Evolutionary conservation across 2,888 invertebrate species (phyloP), one percentile per base, ranked within the genome.

Genomic region (Odontocerum albicorne): DNA sequence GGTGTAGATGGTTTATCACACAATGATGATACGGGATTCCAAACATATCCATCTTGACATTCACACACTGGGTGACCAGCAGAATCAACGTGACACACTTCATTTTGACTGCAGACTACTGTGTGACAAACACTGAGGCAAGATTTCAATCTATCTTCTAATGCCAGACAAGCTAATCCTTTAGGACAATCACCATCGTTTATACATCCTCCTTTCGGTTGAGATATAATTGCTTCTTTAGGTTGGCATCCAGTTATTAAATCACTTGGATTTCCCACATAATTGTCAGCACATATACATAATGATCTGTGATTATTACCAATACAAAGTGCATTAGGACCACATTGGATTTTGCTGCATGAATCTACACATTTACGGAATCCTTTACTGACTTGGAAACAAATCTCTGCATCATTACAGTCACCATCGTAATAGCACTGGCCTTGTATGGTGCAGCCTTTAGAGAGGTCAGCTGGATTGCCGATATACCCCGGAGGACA

Each of bases 1-100:
- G 93, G 92, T 44, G 92, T 84, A 0, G 91, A 87, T 1, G 93
- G 93, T 72, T 91, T 90, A 70, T 93, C 92, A 69, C 94, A 94
- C 1, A 75, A 70, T 0, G 92, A 92, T 35, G 78, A 81, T 6
- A 90, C 82, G 3, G 93, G 90, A 71, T 93, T 92, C 89, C 92
- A 92, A 21, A 87, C 79, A 70, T 83, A 92, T 33, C 86, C 84
- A 20, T 85, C 84, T 63, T 84, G 83, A 66, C 95, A 95, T 50
- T 86, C 83, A 67, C 95, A 95, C 6, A 85, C 81, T 1, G 92
- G 88, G 65, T 83, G 85, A 12, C 85, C 86, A 16, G 77, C 77
- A 0, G 70, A 65, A 63, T 88, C 82, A 27, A 89, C 77, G 65
- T 81, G 82, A 67, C 95, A 95, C 8, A 84, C 70, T 75, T 94